phyloP scores from a whole-genome alignment of 2,888 invertebrate species.

The Piscicola geometra region DNA sequence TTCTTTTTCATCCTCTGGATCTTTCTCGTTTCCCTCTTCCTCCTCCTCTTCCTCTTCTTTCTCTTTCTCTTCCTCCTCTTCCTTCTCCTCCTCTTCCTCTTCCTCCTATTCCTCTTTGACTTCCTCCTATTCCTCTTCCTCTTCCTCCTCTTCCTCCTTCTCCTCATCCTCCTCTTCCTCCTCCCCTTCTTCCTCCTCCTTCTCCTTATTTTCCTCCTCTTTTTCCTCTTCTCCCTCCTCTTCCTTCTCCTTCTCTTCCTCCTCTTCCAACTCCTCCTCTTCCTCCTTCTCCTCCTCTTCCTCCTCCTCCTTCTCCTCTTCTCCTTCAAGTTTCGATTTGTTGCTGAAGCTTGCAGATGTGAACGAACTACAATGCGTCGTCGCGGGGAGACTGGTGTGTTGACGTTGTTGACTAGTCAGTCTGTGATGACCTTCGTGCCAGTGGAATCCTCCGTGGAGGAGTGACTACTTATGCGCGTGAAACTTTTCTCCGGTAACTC shows the following conservation, averaged over 20 bases:
- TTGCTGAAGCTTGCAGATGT: no score
- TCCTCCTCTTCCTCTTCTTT: not conserved
- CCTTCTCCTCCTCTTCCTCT: not conserved
- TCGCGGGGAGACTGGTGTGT: no score
- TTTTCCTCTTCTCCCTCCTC: not conserved
- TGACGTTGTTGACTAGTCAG: no score
- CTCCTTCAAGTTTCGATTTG: not conserved
- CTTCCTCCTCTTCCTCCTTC: not conserved
- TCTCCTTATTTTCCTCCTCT: not conserved
- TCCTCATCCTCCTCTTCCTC: not conserved
- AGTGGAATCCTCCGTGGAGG: no score
- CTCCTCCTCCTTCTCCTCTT: no score
- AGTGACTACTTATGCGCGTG: no score
- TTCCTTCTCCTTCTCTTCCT: not conserved
- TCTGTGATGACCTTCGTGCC: no score
- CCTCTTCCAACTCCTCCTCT: not conserved
- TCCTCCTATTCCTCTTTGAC: not conserved
- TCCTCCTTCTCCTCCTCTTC: not conserved
- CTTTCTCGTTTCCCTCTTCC: not conserved
- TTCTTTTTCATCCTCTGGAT: not conserved
- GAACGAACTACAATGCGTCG: no score
- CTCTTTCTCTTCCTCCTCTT: not conserved
- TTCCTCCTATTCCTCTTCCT: not conserved
- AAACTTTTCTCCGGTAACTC: no score
- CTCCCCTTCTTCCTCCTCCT: not conserved